Conservation (phyloP, 2,797 vertebrate genomes). For the Sebastes hubbsi region DNA sequence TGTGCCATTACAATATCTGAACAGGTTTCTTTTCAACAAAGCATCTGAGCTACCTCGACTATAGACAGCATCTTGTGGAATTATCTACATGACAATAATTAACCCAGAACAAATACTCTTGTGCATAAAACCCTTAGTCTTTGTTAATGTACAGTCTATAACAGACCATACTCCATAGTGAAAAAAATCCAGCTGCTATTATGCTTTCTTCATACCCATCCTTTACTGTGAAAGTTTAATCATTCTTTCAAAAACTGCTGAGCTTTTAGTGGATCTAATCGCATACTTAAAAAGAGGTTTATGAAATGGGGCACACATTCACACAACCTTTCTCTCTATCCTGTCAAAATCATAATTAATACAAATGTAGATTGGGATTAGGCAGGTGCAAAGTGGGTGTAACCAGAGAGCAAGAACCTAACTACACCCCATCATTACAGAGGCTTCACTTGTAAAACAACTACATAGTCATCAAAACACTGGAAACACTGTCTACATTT, state of each 20-base stretch:
- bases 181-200: neutral
- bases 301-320: neutral
- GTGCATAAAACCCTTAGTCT: neutral
- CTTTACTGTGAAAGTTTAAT: slow-evolving; percentile 5
- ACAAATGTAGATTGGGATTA: neutral
- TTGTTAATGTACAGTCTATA: neutral
- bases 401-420: neutral
- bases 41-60: neutral
- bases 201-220: neutral
- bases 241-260: slow-evolving; percentile 29
- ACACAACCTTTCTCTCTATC: neutral
- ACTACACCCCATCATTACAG: neutral
- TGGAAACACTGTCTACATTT: neutral
- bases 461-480: neutral
- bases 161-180: neutral
- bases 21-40: slow-evolving; percentile 4
- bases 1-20: neutral
- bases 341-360: slow-evolving; percentile 2
- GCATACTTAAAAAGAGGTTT: slow-evolving; percentile 22
- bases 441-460: neutral
- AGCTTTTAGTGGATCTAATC: slow-evolving; percentile 33
- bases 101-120: neutral
- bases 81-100: slow-evolving; percentile 7
- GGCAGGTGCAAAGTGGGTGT: neutral
- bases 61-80: neutral